Percentiles rank a stretch among this genome's conserved stretches.
Evolutionary conservation across 2,113 vertebrate genomes (phyloP).

Genomic region (Aptenodytes forsteri): DNA sequence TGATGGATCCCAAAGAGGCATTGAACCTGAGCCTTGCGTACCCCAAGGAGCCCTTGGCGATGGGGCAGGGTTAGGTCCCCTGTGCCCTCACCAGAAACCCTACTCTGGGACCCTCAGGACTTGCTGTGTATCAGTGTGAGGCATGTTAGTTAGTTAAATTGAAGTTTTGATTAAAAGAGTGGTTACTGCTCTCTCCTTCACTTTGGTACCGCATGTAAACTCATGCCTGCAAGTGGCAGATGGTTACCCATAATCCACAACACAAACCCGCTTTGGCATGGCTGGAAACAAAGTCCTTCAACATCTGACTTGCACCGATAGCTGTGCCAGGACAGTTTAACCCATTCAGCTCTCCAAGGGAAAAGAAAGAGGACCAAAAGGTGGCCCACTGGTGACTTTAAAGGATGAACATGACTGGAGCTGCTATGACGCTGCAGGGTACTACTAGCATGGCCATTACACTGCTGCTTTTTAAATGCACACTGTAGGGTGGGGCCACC

Average conservation of each 20-base stretch:
- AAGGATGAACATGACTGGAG: accelerated
- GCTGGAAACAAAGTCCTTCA: not conserved
- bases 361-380: too few relatives aligned
- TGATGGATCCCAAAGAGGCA: not conserved
- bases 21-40: accelerated
- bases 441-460: accelerated
- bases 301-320: accelerated
- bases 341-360: not conserved
- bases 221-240: accelerated
- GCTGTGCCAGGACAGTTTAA: not conserved
- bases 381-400: not conserved
- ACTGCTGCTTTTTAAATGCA: accelerated
- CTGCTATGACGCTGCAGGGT: not conserved
- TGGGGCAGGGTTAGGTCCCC: not conserved
- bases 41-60: not conserved
- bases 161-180: not conserved
- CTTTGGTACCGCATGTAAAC: accelerated
- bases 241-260: accelerated
- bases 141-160: accelerated
- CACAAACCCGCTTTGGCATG: not conserved
- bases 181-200: not conserved
- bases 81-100: not conserved
- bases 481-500: not conserved
- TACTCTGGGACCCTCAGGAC: accelerated
- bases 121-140: accelerated